Conservation (phyloP, 2,797 vertebrate species). For the Tapera naevia region DNA sequence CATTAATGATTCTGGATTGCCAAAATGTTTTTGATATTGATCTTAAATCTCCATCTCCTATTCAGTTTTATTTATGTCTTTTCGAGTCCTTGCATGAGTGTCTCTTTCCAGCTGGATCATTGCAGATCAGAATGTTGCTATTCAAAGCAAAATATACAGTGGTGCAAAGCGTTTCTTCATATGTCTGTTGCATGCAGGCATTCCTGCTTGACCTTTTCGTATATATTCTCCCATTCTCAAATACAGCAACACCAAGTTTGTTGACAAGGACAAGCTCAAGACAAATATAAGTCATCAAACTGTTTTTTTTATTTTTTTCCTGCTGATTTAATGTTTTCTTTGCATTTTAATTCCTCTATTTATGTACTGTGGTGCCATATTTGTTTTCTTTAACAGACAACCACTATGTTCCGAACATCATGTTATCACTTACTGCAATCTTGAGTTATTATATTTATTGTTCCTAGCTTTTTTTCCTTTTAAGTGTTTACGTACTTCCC, state of each 20-base stretch:
- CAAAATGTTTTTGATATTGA: neutral
- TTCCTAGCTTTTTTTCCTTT: neutral
- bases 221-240: neutral
- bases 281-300: neutral
- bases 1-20: neutral
- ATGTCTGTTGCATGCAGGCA: neutral
- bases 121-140: neutral
- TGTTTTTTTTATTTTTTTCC: neutral
- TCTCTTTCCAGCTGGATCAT: neutral
- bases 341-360: neutral
- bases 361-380: neutral
- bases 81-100: rapidly evolving
- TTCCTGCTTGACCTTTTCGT: neutral
- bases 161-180: neutral
- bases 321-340: neutral
- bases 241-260: neutral
- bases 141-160: neutral
- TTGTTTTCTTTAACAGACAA: neutral
- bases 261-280: neutral
- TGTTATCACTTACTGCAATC: neutral
- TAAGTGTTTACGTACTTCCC: neutral
- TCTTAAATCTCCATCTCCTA: neutral
- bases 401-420: neutral
- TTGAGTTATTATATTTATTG: neutral
- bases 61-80: neutral